Percentiles rank a stretch among this genome's conserved stretches.
Evolutionary conservation across 2,797 vertebrate genomes (phyloP).

Genomic region (Potorous gilbertii): DNA sequence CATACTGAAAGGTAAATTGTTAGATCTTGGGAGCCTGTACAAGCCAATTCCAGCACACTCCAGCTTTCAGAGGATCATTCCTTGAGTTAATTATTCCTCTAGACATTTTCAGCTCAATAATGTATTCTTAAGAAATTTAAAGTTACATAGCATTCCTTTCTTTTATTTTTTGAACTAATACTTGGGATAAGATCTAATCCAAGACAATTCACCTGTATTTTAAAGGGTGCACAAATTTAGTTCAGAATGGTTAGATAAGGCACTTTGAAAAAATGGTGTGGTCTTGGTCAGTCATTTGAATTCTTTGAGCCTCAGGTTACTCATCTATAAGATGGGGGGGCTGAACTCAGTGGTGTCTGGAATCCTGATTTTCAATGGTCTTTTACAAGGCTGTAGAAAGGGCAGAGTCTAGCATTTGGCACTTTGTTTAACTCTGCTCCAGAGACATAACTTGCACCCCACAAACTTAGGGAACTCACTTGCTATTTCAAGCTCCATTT

Average conservation of each 20-base stretch:
- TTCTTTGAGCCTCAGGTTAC: background rate
- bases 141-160: background rate
- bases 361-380: background rate
- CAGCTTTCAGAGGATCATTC: background rate
- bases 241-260: background rate
- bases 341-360: background rate
- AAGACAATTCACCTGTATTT: background rate
- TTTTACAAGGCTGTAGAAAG: background rate
- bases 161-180: background rate
- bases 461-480: background rate
- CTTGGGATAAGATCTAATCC: background rate
- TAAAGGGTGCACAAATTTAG: background rate
- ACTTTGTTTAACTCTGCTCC: background rate
- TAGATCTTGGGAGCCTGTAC: background rate
- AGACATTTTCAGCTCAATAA: background rate
- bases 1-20: background rate
- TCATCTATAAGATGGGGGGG: background rate
- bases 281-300: background rate
- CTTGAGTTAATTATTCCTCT: background rate
- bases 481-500: background rate
- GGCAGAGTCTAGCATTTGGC: background rate
- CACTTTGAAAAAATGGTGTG: background rate
- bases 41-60: background rate
- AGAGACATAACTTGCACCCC: background rate
- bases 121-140: background rate